A percentile compares a stretch with the other conserved stretches of the same genome.
Conservation (phyloP, 2,888 invertebrate species). For the Hyalella azteca region DNA sequence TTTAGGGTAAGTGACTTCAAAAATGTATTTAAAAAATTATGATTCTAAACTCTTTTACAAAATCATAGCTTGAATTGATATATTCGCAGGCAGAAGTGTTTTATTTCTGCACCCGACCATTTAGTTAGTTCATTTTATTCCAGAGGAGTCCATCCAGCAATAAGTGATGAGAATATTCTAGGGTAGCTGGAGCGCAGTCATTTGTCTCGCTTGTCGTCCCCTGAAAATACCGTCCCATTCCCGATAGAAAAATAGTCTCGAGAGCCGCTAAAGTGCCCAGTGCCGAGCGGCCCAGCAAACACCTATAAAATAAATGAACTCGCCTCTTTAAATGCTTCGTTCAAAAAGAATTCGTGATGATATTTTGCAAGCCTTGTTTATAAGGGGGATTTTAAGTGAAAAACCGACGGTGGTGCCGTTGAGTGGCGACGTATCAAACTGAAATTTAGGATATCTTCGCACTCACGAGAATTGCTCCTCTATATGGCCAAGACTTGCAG, state of each 20-base stretch:
- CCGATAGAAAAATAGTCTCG: slow-evolving; percentile 26
- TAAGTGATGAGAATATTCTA: slow-evolving; percentile 31
- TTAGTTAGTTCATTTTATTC: slow-evolving; percentile 2
- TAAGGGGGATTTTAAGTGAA: neutral
- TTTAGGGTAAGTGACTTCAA: too few species aligned
- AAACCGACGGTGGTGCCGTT: too few species aligned
- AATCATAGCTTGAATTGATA: too few species aligned
- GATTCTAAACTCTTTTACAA: too few species aligned
- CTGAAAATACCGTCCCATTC: slow-evolving; percentile 17
- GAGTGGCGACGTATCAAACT: too few species aligned
- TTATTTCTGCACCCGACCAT: too few species aligned
- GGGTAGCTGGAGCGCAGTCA: slow-evolving; percentile 7
- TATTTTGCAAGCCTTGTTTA: neutral
- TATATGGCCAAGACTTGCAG: too few species aligned
- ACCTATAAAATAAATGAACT: slow-evolving; percentile 32
- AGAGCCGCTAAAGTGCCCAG: slow-evolving; percentile 2
- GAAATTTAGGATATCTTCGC: too few species aligned
- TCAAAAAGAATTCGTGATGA: neutral
- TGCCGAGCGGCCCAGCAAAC: slow-evolving; percentile 11
- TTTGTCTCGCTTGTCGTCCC: slow-evolving; percentile 35
- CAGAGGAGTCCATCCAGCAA: neutral
- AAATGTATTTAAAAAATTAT: too few species aligned
- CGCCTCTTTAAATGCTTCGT: slow-evolving; percentile 7
- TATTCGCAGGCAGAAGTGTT: neutral
- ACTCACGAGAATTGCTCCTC: too few species aligned